Base-by-base conservation (phyloP, 2,888 invertebrate genomes). In the Xiphydria camelus region DNA sequence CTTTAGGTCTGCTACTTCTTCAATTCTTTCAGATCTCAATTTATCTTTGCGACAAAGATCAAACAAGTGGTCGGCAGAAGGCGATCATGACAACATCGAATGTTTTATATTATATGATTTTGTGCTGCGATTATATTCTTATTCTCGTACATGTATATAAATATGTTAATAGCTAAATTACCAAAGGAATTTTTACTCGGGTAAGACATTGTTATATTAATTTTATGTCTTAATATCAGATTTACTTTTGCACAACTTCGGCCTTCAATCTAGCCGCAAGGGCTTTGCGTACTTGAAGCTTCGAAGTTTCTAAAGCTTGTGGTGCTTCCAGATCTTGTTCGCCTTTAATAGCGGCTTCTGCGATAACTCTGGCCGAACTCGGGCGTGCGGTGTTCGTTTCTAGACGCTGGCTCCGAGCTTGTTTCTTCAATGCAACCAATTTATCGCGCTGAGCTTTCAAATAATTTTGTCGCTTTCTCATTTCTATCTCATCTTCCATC, bases 371-470 rank as follows among this genome's bases (percentile, higher is more conserved):
- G 14, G 73, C 66, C 2, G 70, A 74, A 46, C 70, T 70, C 3
- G 76, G 74, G 5, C 76, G 71, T 59, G 75, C 76, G 5, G 46
- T 40, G 40, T 86, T 85, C 9, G 82, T 83, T 22, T 82, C 83
- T 4, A 94, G 78, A 68, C 90, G 85, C 58, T 88, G 87, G 66
- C 90, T 88, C 14, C 96, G 82, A 15, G 89, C 93, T 69, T 89
- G 87, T 67, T 89, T 91, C 76, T 96, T 97, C 67, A 95, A 78
- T 14, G 89, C 89, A 31, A 96, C 80, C 40, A 97, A 80, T 70
- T 94, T 93, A 75, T 96, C 96, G 17, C 96, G 82, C 70, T 96
- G 95, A 48, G 89, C 85, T 41, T 89, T 85, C 44, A 97, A 78
- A 73, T 95, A 96, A 55, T 89, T 86, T 64, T 93, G 91, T 0